A percentile compares a stretch with the other conserved stretches of the same genome.
These are phyloP conservation scores for Pteromalus puparum DNA, from an alignment of 1,140 invertebrate species.

Conservation along the genomic window DNA sequence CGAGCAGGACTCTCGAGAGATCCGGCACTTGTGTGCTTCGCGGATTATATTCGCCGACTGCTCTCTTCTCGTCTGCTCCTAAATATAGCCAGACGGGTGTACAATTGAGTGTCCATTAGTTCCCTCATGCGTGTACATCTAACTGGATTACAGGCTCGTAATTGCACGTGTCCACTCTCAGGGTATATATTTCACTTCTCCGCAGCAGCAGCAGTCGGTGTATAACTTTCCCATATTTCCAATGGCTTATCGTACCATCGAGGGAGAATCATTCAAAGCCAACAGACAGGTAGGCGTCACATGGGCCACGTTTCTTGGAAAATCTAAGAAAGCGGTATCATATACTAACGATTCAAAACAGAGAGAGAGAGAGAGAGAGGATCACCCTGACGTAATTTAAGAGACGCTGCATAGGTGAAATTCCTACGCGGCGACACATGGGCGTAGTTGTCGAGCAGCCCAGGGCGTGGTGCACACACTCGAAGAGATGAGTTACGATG, in stretches of 20 bases:
- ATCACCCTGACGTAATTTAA: slow-evolving; percentile 21
- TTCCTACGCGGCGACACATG: slow-evolving; percentile 46
- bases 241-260: neutral
- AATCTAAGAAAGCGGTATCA: neutral
- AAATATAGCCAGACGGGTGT: neutral
- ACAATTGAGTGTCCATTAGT: neutral
- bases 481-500: slow-evolving; percentile 57
- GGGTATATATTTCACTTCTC: neutral
- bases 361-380: neutral
- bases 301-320: neutral
- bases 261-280: neutral
- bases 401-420: slow-evolving; percentile 32
- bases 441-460: slow-evolving; percentile 49
- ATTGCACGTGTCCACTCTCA: neutral
- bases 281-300: neutral
- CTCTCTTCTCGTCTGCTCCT: neutral
- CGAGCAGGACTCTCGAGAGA: slow-evolving; percentile 61
- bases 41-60: slow-evolving; percentile 14
- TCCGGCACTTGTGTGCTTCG: slow-evolving; percentile 54
- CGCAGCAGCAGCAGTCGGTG: too few species aligned
- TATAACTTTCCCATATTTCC: too few species aligned
- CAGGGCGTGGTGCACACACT: slow-evolving; percentile 52
- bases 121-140: neutral
- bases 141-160: neutral
- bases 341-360: neutral